Percentiles rank a stretch among this genome's conserved stretches.
Evolutionary conservation across 2,888 invertebrate genomes (phyloP).

Genomic region (Pachycephus smyrnensis): DNA sequence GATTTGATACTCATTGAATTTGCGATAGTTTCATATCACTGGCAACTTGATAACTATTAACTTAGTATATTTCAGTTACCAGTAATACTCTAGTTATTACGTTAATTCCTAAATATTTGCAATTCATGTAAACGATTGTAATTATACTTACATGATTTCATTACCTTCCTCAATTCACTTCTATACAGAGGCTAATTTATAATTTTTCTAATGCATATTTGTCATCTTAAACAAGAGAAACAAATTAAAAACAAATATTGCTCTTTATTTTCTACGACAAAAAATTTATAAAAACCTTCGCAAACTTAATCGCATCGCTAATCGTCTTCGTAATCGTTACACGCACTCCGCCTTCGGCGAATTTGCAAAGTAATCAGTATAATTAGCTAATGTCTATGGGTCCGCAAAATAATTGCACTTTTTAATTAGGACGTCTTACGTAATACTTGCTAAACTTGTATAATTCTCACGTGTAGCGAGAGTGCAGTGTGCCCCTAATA

Average conservation of each 20-base stretch:
- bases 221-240: not conserved
- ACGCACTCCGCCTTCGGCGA: not conserved
- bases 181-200: not conserved
- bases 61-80: not conserved
- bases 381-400: not conserved
- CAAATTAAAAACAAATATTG: not conserved
- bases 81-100: not conserved
- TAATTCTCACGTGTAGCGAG: not conserved
- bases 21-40: not conserved
- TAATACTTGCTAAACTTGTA: not conserved
- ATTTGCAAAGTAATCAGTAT: not conserved
- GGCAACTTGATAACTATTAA: not conserved
- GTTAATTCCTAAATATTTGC: not conserved
- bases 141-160: not conserved
- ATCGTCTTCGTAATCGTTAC: not conserved
- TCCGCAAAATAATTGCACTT: too few species aligned
- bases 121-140: not conserved
- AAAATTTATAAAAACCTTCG: not conserved
- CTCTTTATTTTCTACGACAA: not conserved
- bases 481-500: slow-evolving; percentile 12
- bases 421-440: not conserved
- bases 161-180: not conserved
- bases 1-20: not conserved
- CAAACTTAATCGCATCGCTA: not conserved
- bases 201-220: not conserved